Evolutionary conservation across 1,140 invertebrate species (phyloP).

Genomic region (Drosophila lini): DNA sequence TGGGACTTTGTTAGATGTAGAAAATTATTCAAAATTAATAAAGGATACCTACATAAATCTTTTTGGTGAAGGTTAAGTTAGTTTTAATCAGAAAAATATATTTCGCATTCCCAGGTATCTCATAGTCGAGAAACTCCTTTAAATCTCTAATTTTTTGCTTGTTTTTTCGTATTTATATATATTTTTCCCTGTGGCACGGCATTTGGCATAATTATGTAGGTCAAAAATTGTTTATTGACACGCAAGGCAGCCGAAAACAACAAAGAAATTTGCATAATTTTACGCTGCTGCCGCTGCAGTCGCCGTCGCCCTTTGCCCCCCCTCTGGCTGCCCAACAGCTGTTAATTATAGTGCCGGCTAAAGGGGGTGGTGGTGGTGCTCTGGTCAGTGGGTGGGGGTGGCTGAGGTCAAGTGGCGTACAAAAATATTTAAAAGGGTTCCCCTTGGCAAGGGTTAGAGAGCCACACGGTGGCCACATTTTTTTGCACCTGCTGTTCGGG

Average conservation of each 20-base stretch:
- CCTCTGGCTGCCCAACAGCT: constrained; percentile 60
- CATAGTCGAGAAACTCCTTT: not conserved
- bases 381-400: constrained; percentile 19
- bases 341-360: constrained; percentile 71
- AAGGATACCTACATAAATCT: too few species aligned
- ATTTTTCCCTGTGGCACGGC: constrained; percentile 56
- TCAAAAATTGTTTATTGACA: constrained; percentile 84
- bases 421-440: constrained; percentile 66
- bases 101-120: not conserved
- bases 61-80: too few species aligned
- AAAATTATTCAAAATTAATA: too few species aligned
- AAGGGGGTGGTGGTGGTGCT: constrained; percentile 17
- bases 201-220: constrained; percentile 83
- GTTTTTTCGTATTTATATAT: constrained; percentile 21
- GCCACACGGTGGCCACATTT: constrained; percentile 26
- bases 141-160: not conserved
- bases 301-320: constrained; percentile 14
- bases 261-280: constrained; percentile 83
- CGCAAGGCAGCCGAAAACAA: constrained; percentile 71
- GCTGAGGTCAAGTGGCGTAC: constrained; percentile 54
- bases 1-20: too few species aligned
- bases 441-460: constrained; percentile 39
- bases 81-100: too few species aligned
- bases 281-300: constrained; percentile 68
- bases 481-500: constrained; percentile 76